Evolutionary conservation across 2,113 vertebrate species (phyloP).

Genomic region (Pithys albifrons): DNA sequence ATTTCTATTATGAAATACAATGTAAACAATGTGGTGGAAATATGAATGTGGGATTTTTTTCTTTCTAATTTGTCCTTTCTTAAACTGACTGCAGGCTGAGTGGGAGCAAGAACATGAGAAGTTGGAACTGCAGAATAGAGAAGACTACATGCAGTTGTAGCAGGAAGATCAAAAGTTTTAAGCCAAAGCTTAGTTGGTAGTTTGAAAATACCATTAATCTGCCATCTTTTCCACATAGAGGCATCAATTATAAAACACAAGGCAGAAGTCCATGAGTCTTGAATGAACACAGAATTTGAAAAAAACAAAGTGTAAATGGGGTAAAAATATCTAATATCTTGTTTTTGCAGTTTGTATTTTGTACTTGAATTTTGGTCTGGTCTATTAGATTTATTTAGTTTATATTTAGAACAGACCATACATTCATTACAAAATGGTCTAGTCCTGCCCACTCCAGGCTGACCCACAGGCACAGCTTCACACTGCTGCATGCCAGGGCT

Average conservation of each 20-base stretch:
- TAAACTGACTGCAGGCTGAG: background rate
- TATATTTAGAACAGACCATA: background rate
- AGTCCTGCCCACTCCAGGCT: accelerated
- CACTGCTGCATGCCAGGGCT: background rate
- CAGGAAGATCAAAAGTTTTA: conserved; percentile 45
- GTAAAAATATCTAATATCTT: background rate
- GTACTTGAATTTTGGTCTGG: background rate
- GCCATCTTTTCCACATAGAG: background rate
- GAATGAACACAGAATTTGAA: background rate
- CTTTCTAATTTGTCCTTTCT: background rate
- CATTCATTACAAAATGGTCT: background rate
- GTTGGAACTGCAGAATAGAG: conserved; percentile 60
- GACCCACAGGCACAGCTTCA: background rate
- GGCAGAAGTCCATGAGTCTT: background rate
- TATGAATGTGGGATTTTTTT: accelerated
- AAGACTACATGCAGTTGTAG: conserved; percentile 69
- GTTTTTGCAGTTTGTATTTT: background rate
- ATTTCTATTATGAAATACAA: background rate
- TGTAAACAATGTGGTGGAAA: background rate
- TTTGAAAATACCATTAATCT: background rate
- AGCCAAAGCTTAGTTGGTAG: background rate
- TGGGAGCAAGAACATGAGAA: conserved; percentile 44
- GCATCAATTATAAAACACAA: background rate
- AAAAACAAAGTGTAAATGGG: background rate
- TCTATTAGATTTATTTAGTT: background rate